A percentile compares a stretch with the other conserved stretches of the same genome.
Conservation (phyloP, 35 echinoderm and acorn worm species). For the Acanthaster planci region DNA sequence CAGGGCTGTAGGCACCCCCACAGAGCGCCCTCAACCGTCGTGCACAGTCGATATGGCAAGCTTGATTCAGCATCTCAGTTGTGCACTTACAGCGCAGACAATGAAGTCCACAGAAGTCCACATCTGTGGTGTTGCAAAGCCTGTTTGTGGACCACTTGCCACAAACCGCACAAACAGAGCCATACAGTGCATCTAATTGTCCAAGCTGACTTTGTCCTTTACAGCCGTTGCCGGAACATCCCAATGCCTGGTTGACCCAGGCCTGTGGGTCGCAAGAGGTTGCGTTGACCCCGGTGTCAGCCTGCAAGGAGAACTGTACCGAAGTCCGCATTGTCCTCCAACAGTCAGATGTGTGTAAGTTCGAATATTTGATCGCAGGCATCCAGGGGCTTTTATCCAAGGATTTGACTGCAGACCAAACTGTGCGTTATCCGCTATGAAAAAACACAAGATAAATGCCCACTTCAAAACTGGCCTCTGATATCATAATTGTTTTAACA, state of each 20-base stretch:
- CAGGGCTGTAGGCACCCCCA: too few relatives aligned
- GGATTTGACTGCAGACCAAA: too few relatives aligned
- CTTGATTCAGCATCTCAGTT: too few relatives aligned
- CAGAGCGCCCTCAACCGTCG: too few relatives aligned
- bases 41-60: too few relatives aligned
- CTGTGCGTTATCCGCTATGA: too few relatives aligned
- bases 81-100: too few relatives aligned
- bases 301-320: slow-evolving; percentile 53
- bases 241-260: slow-evolving; percentile 46
- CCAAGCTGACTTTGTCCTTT: neutral
- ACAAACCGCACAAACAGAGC: neutral
- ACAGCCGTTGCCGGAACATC: neutral
- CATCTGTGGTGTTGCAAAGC: neutral
- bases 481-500: too few relatives aligned
- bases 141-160: neutral
- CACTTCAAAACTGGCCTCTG: too few relatives aligned
- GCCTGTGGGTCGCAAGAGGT: slow-evolving; percentile 42
- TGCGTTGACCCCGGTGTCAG: slow-evolving; percentile 12
- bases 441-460: too few relatives aligned
- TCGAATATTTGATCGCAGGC: neutral
- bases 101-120: neutral
- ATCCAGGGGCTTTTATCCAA: too few relatives aligned
- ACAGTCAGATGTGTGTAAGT: slow-evolving; percentile 55
- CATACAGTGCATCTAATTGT: neutral
- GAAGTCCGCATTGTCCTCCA: slow-evolving; percentile 38